phyloP scores from a whole-genome alignment of 1,140 invertebrate species.

The Papilio helenus region DNA sequence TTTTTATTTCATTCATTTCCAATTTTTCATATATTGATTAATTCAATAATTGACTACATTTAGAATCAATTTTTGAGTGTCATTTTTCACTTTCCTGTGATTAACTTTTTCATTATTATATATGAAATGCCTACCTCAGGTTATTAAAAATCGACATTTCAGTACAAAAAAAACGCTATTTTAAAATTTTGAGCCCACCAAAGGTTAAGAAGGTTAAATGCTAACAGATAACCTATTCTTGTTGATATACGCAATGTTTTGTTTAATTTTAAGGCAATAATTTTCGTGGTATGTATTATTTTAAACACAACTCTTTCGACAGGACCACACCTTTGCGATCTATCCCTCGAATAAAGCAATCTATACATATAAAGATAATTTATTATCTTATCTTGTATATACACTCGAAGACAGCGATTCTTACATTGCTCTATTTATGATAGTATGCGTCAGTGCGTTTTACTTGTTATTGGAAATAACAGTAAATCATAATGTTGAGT shows the following conservation, averaged over 20 bases:
- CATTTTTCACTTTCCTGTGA: neutral
- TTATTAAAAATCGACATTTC: too few relatives aligned
- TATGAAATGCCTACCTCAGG: too few relatives aligned
- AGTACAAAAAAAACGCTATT: neutral
- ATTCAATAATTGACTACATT: too few relatives aligned
- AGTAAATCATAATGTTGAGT: constrained; percentile 53
- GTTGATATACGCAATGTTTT: neutral
- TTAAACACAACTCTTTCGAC: neutral
- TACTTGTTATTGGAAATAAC: constrained; percentile 38
- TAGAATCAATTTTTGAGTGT: too few relatives aligned
- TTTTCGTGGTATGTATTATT: neutral
- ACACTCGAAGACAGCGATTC: constrained; percentile 55
- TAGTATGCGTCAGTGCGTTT: constrained; percentile 53
- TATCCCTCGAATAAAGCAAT: constrained; percentile 9
- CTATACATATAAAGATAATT: constrained; percentile 36
- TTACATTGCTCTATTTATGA: constrained; percentile 64
- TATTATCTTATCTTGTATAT: constrained; percentile 64
- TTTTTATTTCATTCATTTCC: too few relatives aligned
- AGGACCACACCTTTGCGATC: constrained; percentile 12
- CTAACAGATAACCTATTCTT: neutral
- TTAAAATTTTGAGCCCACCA: neutral
- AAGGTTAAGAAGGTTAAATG: neutral
- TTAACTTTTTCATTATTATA: neutral
- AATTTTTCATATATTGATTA: too few relatives aligned
- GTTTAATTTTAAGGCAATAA: neutral